These are phyloP conservation scores for Heliopora coerulea DNA, from an alignment of 92 coral and sea anemone genomes.

Conservation along the genomic window DNA sequence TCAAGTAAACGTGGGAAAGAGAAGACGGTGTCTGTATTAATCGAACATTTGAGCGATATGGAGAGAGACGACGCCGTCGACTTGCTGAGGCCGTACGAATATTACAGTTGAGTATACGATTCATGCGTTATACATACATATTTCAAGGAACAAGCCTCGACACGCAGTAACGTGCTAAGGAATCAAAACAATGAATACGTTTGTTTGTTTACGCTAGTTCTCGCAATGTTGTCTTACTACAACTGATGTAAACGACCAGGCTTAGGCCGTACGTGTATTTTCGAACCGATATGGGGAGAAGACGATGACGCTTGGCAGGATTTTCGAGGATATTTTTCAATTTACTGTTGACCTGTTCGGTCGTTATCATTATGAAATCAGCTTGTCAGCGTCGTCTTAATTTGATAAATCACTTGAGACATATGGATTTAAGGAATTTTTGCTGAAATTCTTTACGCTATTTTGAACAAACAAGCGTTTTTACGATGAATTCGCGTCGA, in stretches of 20 bases:
- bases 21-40: slow-evolving; percentile 69
- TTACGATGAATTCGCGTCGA: neutral
- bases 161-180: neutral
- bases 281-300: neutral
- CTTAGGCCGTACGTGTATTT: neutral
- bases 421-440: neutral
- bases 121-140: neutral
- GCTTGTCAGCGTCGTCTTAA: neutral
- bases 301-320: neutral
- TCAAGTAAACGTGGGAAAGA: slow-evolving; percentile 59
- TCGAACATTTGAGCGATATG: slow-evolving; percentile 67
- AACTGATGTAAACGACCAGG: neutral
- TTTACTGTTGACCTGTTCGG: neutral
- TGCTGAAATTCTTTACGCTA: neutral
- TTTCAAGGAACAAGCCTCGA: neutral
- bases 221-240: neutral
- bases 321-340: neutral
- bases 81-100: slow-evolving; percentile 67
- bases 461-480: neutral
- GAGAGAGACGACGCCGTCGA: slow-evolving; percentile 88
- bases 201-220: slow-evolving; percentile 1
- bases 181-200: neutral
- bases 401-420: slow-evolving; percentile 14
- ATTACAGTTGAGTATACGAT: slow-evolving; percentile 57
- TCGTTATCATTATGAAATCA: slow-evolving; percentile 6